Conservation (phyloP, 1,140 invertebrate genomes). For the Batillaria attramentaria region DNA sequence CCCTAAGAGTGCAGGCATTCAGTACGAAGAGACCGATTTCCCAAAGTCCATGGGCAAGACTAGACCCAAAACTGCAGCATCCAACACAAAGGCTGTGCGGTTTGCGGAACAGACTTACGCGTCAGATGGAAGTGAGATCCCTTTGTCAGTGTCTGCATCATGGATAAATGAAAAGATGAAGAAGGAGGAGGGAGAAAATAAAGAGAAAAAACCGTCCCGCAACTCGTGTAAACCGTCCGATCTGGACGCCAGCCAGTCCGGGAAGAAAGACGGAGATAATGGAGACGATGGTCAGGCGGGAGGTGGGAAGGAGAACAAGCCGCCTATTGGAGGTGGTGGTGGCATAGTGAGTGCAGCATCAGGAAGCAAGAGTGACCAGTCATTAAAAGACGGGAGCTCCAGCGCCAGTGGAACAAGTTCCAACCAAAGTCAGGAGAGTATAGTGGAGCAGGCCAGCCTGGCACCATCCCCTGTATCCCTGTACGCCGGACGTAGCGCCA, state of each 20-base stretch:
- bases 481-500: no score
- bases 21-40: no score
- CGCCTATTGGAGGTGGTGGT: neutral
- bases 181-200: neutral
- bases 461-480: no score
- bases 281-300: neutral
- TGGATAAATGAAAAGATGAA: neutral
- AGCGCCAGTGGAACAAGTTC: neutral
- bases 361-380: neutral
- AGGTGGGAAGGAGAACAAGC: no score
- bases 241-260: neutral
- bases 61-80: no score
- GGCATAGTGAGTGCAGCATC: neutral
- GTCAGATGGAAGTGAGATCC: neutral
- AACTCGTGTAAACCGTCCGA: neutral
- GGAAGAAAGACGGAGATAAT: neutral
- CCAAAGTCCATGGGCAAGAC: no score
- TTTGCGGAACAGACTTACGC: no score
- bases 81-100: neutral
- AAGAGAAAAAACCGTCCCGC: neutral
- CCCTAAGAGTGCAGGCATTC: no score
- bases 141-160: neutral
- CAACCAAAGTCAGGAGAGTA: no score
- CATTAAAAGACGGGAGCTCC: neutral
- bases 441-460: no score